Evolutionary conservation across 1,140 invertebrate species (phyloP), one percentile per base, ranked within the genome.

Genomic region (Pogonus chalceus): DNA sequence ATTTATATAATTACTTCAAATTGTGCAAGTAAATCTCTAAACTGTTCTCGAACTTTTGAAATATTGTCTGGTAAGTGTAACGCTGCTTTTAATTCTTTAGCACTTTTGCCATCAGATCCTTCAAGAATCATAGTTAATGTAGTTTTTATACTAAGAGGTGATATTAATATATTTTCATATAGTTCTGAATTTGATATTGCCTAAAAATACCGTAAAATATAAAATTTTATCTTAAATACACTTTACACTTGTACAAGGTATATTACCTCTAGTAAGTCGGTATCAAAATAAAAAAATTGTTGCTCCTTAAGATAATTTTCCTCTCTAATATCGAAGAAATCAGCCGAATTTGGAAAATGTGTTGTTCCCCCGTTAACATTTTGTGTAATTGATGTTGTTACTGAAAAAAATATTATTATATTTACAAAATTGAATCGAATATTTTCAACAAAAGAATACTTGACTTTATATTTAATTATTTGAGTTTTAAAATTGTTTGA

Each of bases 101-200:
- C 76, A 9, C 81, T 81, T 1, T 65, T 60, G 10, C 79, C 79
- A 20, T 59, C 60, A 1, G 84, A 75, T 21, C 78, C 84, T 65
- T 84, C 82, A 23, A 79, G 65, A 20, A 84, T 59, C 76, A 85
- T 79, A 2, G 76, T 77, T 35, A 88, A 62, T 1, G 76, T 76
- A 0, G 75, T 70, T 65, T 83, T 83, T 20, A 86, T 75, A 65
- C 82, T 86, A 20, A 78, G 74, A 3, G 86, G 82, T 9, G 84
- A 85, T 3, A 85, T 61, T 58, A 87, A 73, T 16, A 84, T 65
- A 66, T 87, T 87, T 16, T 75, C 77, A 9, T 68, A 52, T 18
- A 54, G 47, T 31, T 65, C 49, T 48, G 67, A 62, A 48, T 51
- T 65, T 23, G 73, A 57, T 57, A 58, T 62, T 73, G 72, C 21